Base-by-base conservation (phyloP, 2,113 vertebrate genomes). In the Silurus asotus region DNA sequence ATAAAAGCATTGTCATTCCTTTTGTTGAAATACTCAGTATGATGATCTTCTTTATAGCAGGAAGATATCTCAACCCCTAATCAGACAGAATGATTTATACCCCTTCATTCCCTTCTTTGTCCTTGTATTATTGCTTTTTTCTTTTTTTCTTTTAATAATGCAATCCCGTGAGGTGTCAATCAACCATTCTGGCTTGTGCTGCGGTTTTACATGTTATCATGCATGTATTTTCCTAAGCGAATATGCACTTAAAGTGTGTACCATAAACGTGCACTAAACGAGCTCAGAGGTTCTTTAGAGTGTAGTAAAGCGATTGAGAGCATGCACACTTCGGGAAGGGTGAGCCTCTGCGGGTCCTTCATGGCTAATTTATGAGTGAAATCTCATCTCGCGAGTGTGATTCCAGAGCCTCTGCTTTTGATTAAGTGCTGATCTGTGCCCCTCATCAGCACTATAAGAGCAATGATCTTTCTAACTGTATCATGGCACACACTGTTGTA, bases 381-480 rank as follows among this genome's bases (percentile, higher is more conserved):
- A 77, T 58, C 62, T 83, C 77, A 86, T 84, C 86, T 69, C 86
- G 0, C 25, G 48, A 67, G 83, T 84, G 86, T 17, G 48, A 82
- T 86, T 90, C 88, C 88, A 84, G 17, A 19, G 53, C 84, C 79
- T 79, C 90, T 89, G 88, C 75, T 88, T 88, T 86, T 79, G 87
- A 89, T 87, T 88, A 89, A 88, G 82, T 76, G 74, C 84, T 28
- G 37, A 51, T 80, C 82, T 78, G 81, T 49, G 81, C 84, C 19
- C 37, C 81, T 89, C 82, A 87, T 90, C 90, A 88, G 70, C 76
- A 88, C 86, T 78, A 89, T 89, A 80, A 59, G 82, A 85, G 83
- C 81, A 64, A 78, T 83, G 62, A 88, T 88, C 84, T 83, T 64
- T 84, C 83, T 37, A 49, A 59, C 65, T 80, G 76, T 85, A 74